Evolutionary conservation across 2,888 invertebrate genomes (phyloP).

Genomic region (Orchesella flavescens): DNA sequence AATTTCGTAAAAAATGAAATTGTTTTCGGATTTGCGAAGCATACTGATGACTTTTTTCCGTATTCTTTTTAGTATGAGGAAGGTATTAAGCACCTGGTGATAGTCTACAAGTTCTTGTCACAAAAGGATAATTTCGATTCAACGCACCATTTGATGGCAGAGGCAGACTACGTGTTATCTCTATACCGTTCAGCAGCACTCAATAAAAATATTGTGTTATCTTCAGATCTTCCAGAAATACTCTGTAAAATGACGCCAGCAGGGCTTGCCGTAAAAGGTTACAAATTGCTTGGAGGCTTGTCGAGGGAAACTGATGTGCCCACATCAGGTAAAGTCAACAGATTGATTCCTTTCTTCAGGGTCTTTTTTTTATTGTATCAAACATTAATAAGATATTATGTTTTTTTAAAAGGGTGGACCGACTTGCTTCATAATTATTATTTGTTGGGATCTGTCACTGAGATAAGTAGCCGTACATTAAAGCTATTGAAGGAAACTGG

Average conservation of each 20-base stretch:
- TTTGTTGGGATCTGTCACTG: slow-evolving; percentile 44
- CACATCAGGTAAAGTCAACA: slow-evolving; percentile 35
- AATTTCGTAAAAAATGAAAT: neutral
- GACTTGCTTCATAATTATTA: slow-evolving; percentile 59
- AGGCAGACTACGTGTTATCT: slow-evolving; percentile 55
- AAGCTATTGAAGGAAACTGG: slow-evolving; percentile 58
- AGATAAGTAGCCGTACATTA: slow-evolving; percentile 42
- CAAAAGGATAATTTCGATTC: slow-evolving; percentile 59
- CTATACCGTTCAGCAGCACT: slow-evolving; percentile 41
- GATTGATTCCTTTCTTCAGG: neutral
- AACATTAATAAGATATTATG: neutral
- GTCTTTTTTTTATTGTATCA: neutral
- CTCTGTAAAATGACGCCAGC: slow-evolving; percentile 59
- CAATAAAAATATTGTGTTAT: slow-evolving; percentile 39
- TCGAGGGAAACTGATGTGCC: slow-evolving; percentile 50
- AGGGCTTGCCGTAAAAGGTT: slow-evolving; percentile 51
- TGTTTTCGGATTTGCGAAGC: too few relatives aligned
- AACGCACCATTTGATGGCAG: slow-evolving; percentile 62
- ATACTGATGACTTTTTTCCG: neutral
- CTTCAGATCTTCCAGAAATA: slow-evolving; percentile 39
- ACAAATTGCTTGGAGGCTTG: slow-evolving; percentile 54
- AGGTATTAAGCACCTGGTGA: slow-evolving; percentile 39
- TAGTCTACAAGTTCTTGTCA: slow-evolving; percentile 50
- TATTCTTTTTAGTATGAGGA: slow-evolving; percentile 41
- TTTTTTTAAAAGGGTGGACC: slow-evolving; percentile 54